Percentiles rank a stretch among this genome's conserved stretches.
These are phyloP conservation scores for fruit fly (Drosophila melanogaster) DNA, from an alignment of 1,140 invertebrate species.

Conservation along the genomic window Release_6_plus_ISO1_MT NT_037436.4:20522501-20523000, in stretches of 20 bases:
- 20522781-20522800: constrained; percentile 67
- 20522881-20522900: constrained; percentile 53
- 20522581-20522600: constrained; percentile 57
- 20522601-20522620: constrained; percentile 44
- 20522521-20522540: constrained; percentile 80
- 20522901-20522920: constrained; percentile 21
- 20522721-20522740: constrained; percentile 32
- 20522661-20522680: constrained; percentile 68
- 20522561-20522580: constrained; percentile 34
- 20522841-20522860: constrained; percentile 34
- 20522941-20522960: constrained; percentile 37
- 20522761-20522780: constrained; percentile 81
- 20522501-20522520: constrained; percentile 72
- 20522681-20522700: constrained; percentile 71
- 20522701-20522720: constrained; percentile 30
- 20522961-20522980: constrained; percentile 25
- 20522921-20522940: constrained; percentile 29
- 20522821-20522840: constrained; percentile 32
- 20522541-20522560: constrained; percentile 69
- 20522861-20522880: constrained; percentile 42
- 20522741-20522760: constrained; percentile 82
- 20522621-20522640: constrained; percentile 13
- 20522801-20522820: constrained; percentile 53
- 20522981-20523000: constrained; percentile 27
- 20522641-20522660: constrained; percentile 69